Conservation (phyloP, 2,888 invertebrate species). For the Phyto melanocephala region DNA sequence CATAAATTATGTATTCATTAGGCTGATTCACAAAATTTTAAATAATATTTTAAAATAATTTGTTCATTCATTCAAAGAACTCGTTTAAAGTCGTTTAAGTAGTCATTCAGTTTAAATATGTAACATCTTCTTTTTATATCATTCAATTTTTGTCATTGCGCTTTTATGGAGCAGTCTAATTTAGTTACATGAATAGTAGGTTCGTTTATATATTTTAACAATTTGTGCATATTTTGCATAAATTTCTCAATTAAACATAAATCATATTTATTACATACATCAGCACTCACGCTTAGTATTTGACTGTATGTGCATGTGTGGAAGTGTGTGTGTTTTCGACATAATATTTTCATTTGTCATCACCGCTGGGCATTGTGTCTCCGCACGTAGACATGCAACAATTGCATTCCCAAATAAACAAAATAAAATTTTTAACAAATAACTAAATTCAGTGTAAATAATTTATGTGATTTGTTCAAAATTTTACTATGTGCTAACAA, state of each 20-base stretch:
- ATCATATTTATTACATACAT: slow-evolving; percentile 59
- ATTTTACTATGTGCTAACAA: slow-evolving; percentile 19
- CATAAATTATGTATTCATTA: too few relatives aligned
- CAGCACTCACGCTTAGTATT: neutral
- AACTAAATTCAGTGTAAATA: slow-evolving; percentile 63
- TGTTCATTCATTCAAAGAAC: too few relatives aligned
- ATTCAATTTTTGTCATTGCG: too few relatives aligned
- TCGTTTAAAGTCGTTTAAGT: too few relatives aligned
- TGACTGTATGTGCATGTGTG: neutral
- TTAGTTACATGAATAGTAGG: too few relatives aligned
- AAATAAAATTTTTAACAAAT: slow-evolving; percentile 49
- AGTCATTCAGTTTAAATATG: too few relatives aligned
- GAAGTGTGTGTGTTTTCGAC: neutral
- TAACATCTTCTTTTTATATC: too few relatives aligned
- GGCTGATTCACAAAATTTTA: too few relatives aligned
- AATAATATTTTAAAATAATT: too few relatives aligned
- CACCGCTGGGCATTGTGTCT: slow-evolving; percentile 56
- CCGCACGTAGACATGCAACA: slow-evolving; percentile 58
- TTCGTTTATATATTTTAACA: neutral
- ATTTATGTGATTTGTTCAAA: slow-evolving; percentile 56
- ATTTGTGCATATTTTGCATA: slow-evolving; percentile 65
- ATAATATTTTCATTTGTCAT: slow-evolving; percentile 60
- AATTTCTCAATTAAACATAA: slow-evolving; percentile 64
- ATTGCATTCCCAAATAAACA: slow-evolving; percentile 52
- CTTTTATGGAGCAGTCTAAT: too few relatives aligned